Evolutionary conservation across 2,888 invertebrate genomes (phyloP).

Genomic region (Anaspis maculata): DNA sequence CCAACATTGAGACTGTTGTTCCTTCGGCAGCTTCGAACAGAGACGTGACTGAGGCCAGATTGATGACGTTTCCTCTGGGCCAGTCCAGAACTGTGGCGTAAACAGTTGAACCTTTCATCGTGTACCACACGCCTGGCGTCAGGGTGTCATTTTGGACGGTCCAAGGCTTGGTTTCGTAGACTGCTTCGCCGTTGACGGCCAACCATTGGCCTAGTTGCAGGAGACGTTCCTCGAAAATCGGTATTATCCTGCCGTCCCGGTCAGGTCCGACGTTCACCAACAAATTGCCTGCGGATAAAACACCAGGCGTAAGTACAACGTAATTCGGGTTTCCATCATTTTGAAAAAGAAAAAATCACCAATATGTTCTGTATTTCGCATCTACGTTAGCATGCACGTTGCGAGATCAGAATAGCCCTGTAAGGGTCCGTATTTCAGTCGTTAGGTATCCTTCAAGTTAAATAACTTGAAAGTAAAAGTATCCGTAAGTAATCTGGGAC

Average conservation of each 20-base stretch:
- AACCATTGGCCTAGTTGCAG: conserved; percentile 75
- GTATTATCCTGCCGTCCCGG: conserved; percentile 75
- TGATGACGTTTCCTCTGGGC: conserved; percentile 48
- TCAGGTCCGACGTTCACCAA: conserved; percentile 85
- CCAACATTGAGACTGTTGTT: conserved; percentile 2
- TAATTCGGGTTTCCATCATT: not conserved
- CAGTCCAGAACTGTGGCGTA: conserved; percentile 65
- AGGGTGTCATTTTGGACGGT: conserved; percentile 69
- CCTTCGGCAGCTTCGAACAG: not conserved
- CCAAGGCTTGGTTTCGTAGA: conserved; percentile 76
- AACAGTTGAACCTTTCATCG: conserved; percentile 36
- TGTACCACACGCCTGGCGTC: conserved; percentile 43
- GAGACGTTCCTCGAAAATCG: conserved; percentile 81
- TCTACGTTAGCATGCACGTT: too few relatives aligned
- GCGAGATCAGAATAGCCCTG: too few relatives aligned
- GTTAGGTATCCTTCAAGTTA: too few relatives aligned
- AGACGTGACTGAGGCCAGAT: conserved; percentile 1
- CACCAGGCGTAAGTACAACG: not conserved
- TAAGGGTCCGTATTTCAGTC: too few relatives aligned
- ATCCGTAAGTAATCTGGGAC: too few relatives aligned
- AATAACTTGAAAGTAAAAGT: too few relatives aligned
- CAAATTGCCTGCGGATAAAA: conserved; percentile 53
- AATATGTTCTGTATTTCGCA: too few relatives aligned
- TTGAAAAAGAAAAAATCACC: too few relatives aligned
- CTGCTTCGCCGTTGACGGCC: conserved; percentile 71